Evolutionary conservation across 2,888 invertebrate species (phyloP).

Genomic region (Epinotia nisella): DNA sequence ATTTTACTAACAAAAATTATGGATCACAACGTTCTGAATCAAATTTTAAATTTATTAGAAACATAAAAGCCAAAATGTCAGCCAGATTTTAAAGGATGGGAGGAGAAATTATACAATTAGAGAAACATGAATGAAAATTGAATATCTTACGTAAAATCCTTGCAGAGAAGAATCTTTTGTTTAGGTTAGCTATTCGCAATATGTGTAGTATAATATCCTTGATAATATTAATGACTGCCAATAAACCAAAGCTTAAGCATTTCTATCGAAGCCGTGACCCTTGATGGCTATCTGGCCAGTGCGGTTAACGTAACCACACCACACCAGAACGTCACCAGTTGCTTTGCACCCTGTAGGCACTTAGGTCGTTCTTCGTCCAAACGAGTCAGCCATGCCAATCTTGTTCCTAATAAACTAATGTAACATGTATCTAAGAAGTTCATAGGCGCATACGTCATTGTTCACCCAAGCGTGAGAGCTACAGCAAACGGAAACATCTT

Average conservation of each 20-base stretch:
- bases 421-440: not conserved
- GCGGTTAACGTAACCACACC: not conserved
- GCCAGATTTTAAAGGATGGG: too few species aligned
- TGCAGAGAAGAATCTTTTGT: not conserved
- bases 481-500: not conserved
- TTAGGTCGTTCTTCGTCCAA: not conserved
- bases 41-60: too few species aligned
- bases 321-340: not conserved
- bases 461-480: not conserved
- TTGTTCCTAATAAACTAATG: not conserved
- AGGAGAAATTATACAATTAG: not conserved
- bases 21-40: too few species aligned
- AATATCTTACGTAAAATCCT: not conserved
- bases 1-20: too few species aligned
- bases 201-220: constrained; percentile 19
- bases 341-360: not conserved
- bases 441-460: not conserved
- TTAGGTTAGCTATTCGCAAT: not conserved
- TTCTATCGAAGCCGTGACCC: constrained; percentile 41
- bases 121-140: not conserved
- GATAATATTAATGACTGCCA: constrained; percentile 22
- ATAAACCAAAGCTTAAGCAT: constrained; percentile 28
- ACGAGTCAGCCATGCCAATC: not conserved
- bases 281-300: constrained; percentile 36
- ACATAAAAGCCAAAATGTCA: too few species aligned